Conservation (phyloP, 2,113 vertebrate genomes). For the Sisor rabdophorus region DNA sequence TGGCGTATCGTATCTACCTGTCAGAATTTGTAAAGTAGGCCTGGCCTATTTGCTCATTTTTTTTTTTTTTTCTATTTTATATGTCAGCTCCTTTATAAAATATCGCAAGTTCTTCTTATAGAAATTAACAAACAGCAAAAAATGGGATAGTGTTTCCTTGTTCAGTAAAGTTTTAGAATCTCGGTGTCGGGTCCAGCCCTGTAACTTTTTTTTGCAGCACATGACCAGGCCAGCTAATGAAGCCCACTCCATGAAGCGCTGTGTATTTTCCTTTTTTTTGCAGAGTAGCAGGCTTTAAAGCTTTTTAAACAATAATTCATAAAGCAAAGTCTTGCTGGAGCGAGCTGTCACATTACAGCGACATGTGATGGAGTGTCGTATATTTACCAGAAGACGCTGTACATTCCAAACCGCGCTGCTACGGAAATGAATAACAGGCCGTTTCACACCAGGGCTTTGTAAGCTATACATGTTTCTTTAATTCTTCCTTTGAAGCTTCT, state of each 20-base stretch:
- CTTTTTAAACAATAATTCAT: conserved; percentile 30
- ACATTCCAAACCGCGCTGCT: conserved; percentile 10
- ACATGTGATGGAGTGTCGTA: conserved; percentile 39
- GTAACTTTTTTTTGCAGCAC: background rate
- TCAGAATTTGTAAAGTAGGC: background rate
- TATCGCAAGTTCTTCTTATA: background rate
- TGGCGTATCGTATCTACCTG: background rate
- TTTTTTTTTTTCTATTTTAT: background rate
- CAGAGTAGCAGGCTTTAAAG: conserved; percentile 17
- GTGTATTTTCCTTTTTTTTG: background rate
- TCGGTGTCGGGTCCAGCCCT: background rate
- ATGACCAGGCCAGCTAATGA: conserved; percentile 20
- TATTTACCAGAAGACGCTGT: conserved; percentile 34
- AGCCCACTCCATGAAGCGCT: background rate
- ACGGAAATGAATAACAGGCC: conserved; percentile 14
- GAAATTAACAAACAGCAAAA: no score
- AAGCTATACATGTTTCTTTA: background rate
- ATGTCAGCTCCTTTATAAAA: background rate
- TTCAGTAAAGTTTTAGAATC: background rate
- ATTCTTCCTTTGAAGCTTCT: background rate
- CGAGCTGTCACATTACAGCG: conserved; percentile 36
- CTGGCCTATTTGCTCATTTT: background rate
- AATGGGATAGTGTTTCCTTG: background rate
- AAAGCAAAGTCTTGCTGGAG: conserved; percentile 24
- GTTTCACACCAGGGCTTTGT: conserved; percentile 30